Percentiles rank a stretch among this genome's conserved stretches.
Conservation (phyloP, 2,113 vertebrate species). For the Periophthalmus modestus region DNA sequence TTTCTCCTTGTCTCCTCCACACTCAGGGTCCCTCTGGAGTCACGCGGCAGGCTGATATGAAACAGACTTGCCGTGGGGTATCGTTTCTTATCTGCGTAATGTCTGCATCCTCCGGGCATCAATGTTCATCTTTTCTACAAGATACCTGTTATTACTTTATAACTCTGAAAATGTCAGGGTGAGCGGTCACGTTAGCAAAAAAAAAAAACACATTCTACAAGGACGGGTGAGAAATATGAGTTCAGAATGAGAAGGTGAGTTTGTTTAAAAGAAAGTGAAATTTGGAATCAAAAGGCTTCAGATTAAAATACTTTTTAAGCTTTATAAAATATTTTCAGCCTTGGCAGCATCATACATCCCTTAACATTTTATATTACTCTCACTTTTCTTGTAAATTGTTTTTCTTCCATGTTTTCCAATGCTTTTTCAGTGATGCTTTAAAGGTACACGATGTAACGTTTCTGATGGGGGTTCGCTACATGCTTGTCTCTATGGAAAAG, state of each 20-base stretch:
- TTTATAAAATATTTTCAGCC: too few species aligned
- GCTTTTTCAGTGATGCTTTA: too few species aligned
- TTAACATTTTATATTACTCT: too few species aligned
- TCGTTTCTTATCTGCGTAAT: constrained; percentile 20
- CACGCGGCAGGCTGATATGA: not conserved
- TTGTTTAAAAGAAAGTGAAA: not conserved
- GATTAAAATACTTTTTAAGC: too few species aligned
- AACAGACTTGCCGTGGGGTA: not conserved
- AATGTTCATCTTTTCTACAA: constrained; percentile 17
- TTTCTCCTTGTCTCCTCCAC: constrained; percentile 9
- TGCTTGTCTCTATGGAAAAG: too few species aligned
- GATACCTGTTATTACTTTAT: constrained; percentile 6
- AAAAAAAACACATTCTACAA: constrained; percentile 7
- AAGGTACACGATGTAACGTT: too few species aligned
- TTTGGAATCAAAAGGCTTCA: not conserved
- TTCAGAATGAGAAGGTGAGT: not conserved
- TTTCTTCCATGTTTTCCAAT: too few species aligned
- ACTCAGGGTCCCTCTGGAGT: constrained; percentile 1
- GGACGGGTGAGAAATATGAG: constrained; percentile 4
- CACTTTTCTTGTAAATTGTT: too few species aligned
- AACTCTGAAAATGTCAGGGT: not conserved
- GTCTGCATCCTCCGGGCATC: constrained; percentile 10
- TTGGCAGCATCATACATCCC: too few species aligned
- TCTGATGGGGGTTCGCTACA: too few species aligned
- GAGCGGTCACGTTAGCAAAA: constrained; percentile 15